Evolutionary conservation across 2,888 invertebrate species (phyloP), one percentile per base, ranked within the genome.

Genomic region (Eupithecia vulgata): DNA sequence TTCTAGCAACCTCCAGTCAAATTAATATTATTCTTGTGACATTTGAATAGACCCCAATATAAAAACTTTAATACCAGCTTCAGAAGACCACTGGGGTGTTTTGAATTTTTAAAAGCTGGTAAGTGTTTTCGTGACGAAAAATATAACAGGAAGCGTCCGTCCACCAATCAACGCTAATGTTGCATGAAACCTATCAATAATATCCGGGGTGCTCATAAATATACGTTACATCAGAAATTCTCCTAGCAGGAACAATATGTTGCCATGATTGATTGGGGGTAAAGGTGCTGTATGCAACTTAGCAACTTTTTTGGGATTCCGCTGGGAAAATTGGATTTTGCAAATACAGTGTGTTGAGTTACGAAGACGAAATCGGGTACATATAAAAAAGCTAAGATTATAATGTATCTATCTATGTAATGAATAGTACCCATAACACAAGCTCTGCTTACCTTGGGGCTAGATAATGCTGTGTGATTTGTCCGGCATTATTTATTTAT

Each of bases 161-260:
- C 78, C 79, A 84, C 85, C 85, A 87, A 87, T 87, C 87, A 83
- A 81, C 81, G 75, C 87, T 90, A 91, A 90, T 91, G 87, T 89
- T 84, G 84, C 87, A 88, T 87, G 84, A 85, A 86, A 84, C 86
- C 87, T 87, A 88, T 88, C 88, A 88, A 88, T 88, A 88, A 86
- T 85, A 84, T 75, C 74, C 30, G 79, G 77, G 81, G 85, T 87
- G 86, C 83, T 87, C 86, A 88, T 88, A 88, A 86, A 87, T 87
- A 82, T 82, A 84, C 85, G 84, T 85, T 83, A 82, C 82, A 83
- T 78, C 83, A 82, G 83, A 84, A 85, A 84, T 83, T 85, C 85
- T 83, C 87, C 84, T 83, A 83, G 84, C 86, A 82, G 83, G 84
- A 88, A 88, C 88, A 88, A 88, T 88, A 87, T 87, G 87, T 87